Evolutionary conservation across 2,888 invertebrate genomes (phyloP).

Genomic region (Ophioninae sp.): DNA sequence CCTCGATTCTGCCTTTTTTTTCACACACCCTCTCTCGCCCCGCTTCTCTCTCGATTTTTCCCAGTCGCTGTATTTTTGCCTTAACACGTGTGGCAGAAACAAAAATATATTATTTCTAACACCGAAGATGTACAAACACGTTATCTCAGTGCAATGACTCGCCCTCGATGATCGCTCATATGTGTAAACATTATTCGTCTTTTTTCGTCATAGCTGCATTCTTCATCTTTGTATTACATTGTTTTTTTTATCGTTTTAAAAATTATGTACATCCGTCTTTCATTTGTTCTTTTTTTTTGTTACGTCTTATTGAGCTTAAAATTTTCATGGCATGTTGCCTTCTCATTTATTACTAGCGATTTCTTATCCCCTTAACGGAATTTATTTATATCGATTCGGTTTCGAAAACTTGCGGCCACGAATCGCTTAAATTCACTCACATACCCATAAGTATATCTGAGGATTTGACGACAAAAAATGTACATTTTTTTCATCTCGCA

Average conservation of each 20-base stretch:
- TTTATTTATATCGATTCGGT: slow-evolving; percentile 46
- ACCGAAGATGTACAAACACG: slow-evolving; percentile 54
- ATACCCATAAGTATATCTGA: not conserved
- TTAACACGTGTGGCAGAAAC: slow-evolving; percentile 18
- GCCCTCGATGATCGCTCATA: slow-evolving; percentile 49
- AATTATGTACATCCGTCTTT: slow-evolving; percentile 60
- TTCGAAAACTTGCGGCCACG: slow-evolving; percentile 18
- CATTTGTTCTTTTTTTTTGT: slow-evolving; percentile 19
- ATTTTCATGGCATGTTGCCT: slow-evolving; percentile 40
- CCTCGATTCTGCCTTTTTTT: not conserved
- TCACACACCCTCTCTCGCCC: not conserved
- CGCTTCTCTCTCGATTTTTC: not conserved
- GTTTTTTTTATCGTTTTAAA: slow-evolving; percentile 39
- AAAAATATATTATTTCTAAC: slow-evolving; percentile 45
- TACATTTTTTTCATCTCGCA: not conserved
- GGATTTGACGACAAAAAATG: not conserved
- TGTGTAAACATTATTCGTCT: slow-evolving; percentile 42
- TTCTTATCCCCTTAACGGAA: slow-evolving; percentile 41
- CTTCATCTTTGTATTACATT: slow-evolving; percentile 17
- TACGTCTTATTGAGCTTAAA: slow-evolving; percentile 20
- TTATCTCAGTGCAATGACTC: slow-evolving; percentile 42
- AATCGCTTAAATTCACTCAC: slow-evolving; percentile 17
- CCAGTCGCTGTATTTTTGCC: slow-evolving; percentile 3
- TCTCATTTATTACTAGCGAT: slow-evolving; percentile 41
- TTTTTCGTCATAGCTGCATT: slow-evolving; percentile 37